phyloP scores from a whole-genome alignment of 1,140 invertebrate genomes.

The Hyles vespertilio region DNA sequence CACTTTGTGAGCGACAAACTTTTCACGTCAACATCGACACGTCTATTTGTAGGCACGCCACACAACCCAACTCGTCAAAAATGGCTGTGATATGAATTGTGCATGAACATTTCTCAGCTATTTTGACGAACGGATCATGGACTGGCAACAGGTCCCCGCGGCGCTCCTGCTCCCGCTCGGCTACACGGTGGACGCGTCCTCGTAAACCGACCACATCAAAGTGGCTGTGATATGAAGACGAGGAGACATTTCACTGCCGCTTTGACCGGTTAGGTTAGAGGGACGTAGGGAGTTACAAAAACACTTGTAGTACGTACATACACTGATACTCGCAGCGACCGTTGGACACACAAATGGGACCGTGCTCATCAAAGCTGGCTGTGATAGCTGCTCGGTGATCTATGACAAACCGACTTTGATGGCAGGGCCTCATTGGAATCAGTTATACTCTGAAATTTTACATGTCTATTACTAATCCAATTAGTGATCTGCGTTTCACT shows the following conservation, averaged over 20 bases:
- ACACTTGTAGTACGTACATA: too few species aligned
- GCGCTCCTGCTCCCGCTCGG: neutral
- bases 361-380: constrained; percentile 75
- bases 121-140: constrained; percentile 68
- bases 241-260: constrained; percentile 65
- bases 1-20: constrained; percentile 62
- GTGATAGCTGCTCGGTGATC: constrained; percentile 67
- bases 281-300: constrained; percentile 13
- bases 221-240: constrained; percentile 72
- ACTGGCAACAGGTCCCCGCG: constrained; percentile 11
- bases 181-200: constrained; percentile 34
- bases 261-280: constrained; percentile 69
- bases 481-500: too few species aligned
- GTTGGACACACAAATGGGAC: constrained; percentile 36
- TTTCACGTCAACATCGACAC: neutral
- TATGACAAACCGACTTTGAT: constrained; percentile 74
- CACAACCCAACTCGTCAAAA: constrained; percentile 71
- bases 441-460: neutral
- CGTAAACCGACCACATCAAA: constrained; percentile 74
- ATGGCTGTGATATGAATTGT: constrained; percentile 68
- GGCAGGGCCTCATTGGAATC: constrained; percentile 51
- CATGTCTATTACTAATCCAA: too few species aligned
- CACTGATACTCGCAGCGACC: constrained; percentile 7
- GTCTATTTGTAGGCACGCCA: constrained; percentile 15
- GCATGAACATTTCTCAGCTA: constrained; percentile 52